Evolutionary conservation across 2,888 invertebrate species (phyloP).

Genomic region (Buathra laborator): DNA sequence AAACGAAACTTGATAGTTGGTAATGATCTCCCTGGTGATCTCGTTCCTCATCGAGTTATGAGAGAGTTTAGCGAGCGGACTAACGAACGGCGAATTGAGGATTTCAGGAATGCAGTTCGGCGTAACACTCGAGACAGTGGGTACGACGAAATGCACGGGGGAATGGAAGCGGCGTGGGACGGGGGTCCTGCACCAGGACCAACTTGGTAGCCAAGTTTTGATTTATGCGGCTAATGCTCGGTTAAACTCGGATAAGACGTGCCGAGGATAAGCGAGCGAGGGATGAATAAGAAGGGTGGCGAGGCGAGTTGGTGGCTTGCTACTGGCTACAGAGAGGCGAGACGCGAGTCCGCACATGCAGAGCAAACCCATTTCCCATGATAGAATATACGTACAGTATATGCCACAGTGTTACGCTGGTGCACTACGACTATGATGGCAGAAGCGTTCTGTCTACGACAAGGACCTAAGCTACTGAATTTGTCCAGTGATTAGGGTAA

Average conservation of each 20-base stretch:
- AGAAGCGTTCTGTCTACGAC: slow-evolving; percentile 59
- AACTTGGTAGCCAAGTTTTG: slow-evolving; percentile 81
- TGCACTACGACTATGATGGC: background rate
- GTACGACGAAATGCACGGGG: slow-evolving; percentile 72
- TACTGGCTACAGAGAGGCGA: slow-evolving; percentile 29
- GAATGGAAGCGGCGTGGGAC: slow-evolving; percentile 61
- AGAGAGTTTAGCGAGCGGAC: slow-evolving; percentile 30
- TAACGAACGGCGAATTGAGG: slow-evolving; percentile 46
- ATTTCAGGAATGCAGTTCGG: slow-evolving; percentile 59
- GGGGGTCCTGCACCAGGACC: slow-evolving; percentile 70
- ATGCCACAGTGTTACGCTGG: background rate
- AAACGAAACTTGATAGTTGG: background rate
- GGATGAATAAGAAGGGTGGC: slow-evolving; percentile 72
- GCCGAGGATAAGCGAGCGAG: slow-evolving; percentile 69
- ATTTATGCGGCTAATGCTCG: slow-evolving; percentile 81
- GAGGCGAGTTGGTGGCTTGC: slow-evolving; percentile 28
- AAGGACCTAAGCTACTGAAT: slow-evolving; percentile 73
- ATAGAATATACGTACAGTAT: slow-evolving; percentile 21
- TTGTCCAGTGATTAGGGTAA: slow-evolving; percentile 78
- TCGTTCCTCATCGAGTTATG: slow-evolving; percentile 4
- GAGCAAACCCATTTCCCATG: slow-evolving; percentile 23
- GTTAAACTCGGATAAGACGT: slow-evolving; percentile 76
- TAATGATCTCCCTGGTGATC: background rate
- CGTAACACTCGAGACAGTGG: slow-evolving; percentile 56
- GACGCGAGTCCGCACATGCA: slow-evolving; percentile 41